Percentiles rank a stretch among this genome's conserved stretches.
Conservation (phyloP, 2,113 vertebrate genomes). For the Macheiramphus alcinus region DNA sequence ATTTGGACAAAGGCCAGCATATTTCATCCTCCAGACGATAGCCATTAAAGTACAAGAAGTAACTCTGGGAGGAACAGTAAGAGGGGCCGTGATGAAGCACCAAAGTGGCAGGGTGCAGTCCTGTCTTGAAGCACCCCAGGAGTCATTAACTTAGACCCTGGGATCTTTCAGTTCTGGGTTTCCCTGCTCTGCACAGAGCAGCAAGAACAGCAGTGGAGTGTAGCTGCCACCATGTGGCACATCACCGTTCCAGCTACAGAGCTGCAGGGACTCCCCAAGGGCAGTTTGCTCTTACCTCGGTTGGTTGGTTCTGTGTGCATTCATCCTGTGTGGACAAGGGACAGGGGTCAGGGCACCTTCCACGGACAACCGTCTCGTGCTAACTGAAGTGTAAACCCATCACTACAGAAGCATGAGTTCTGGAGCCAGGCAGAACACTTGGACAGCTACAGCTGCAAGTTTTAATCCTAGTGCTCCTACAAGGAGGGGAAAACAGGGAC, state of each 20-base stretch:
- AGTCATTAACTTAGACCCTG: neutral
- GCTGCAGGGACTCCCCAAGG: neutral
- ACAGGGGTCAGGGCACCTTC: neutral
- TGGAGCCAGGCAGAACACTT: neutral
- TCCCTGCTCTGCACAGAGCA: neutral
- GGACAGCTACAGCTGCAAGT: neutral
- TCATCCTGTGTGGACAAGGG: neutral
- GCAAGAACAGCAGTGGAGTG: neutral
- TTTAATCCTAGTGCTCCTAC: neutral
- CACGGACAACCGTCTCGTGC: neutral
- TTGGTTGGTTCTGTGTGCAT: accelerated
- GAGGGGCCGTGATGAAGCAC: neutral
- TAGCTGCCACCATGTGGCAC: neutral
- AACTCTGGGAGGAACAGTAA: neutral
- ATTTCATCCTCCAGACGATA: neutral
- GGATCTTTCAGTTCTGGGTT: neutral
- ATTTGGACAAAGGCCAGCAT: neutral
- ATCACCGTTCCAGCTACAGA: neutral
- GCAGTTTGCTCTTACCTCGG: neutral
- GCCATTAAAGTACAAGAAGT: neutral
- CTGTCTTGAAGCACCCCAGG: neutral
- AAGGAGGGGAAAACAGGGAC: neutral
- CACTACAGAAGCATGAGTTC: accelerated
- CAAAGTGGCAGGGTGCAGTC: neutral
- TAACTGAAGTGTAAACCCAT: neutral